Base-by-base conservation (phyloP, 2,888 invertebrate species). In the Cantharis rustica region DNA sequence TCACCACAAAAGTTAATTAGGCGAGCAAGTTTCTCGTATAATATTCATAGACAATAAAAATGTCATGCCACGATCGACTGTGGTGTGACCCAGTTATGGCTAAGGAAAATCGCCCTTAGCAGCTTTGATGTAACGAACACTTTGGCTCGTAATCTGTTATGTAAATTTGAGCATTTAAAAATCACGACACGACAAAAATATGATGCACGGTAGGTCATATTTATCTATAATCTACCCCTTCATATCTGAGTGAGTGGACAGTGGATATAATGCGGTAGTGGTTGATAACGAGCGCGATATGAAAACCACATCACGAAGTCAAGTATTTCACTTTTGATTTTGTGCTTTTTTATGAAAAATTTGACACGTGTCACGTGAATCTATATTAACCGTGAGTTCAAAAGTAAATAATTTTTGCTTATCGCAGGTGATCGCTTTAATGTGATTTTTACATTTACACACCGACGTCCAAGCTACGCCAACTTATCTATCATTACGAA, bases 161-260 rank as follows among this genome's bases (percentile, higher is more conserved):
- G 82, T 82, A 82, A 82, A 83, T 83, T 81, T 78, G 73, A 76
- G 73, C 83, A 80, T 81, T 82, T 82, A 82, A 82, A 82, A 83
- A 82, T 83, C 83, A 82, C 82, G 82, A 81, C 82, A 82, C 81
- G 81, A 81, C 81, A 81, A 81, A 82, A 83, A 82, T 82, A 83
- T 83, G 83, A 83, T 83, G 82, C 83, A 83, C 83, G 83, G 78
- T 79, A 82, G 79, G 80, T 77, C 80, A 76, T 76, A 73, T 77
- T 77, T 80, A 81, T 81, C 81, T 81, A 80, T 75, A 74, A 81
- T 81, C 81, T 81, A 81, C 80, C 81, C 80, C 79, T 78, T 78
- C 76, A 47, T 78, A 78, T 80, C 75, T 79, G 71, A 69, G 66
- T 61, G 76, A 78, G 80, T 80, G 80, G 81, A 82, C 81, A 80